These are phyloP conservation scores for Graptemys geographica DNA, from an alignment of 2,797 vertebrate genomes.

Conservation along the genomic window DNA sequence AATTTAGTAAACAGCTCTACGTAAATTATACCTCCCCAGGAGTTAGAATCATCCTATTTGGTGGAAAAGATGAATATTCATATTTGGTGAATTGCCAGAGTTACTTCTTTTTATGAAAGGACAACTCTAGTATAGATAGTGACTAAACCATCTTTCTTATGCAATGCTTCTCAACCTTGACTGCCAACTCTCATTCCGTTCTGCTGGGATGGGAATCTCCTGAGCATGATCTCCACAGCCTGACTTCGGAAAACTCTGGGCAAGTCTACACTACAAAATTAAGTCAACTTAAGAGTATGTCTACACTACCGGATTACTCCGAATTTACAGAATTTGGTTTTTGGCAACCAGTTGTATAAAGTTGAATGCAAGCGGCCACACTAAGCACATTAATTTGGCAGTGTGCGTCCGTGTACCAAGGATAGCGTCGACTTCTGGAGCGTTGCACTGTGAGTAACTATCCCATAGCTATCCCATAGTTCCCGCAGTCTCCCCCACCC, in stretches of 20 bases:
- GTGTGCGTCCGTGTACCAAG: no score
- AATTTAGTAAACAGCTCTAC: conserved; percentile 46
- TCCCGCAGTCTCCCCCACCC: no score
- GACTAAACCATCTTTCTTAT: neutral
- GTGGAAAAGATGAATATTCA: conserved; percentile 38
- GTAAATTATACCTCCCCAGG: conserved; percentile 52
- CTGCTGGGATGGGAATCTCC: neutral
- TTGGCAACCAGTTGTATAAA: no score
- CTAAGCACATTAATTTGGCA: no score
- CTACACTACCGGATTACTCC: no score
- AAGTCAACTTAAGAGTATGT: no score
- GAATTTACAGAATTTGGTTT: no score
- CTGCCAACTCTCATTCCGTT: neutral
- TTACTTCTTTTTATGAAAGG: neutral
- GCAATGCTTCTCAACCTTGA: neutral
- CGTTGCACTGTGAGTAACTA: no score
- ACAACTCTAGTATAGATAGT: neutral
- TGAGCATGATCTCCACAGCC: neutral
- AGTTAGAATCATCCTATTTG: conserved; percentile 63
- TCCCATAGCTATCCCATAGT: no score
- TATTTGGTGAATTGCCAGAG: neutral
- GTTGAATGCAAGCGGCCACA: no score
- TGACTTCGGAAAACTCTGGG: neutral
- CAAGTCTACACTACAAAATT: no score
- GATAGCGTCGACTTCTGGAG: no score